phyloP scores from a whole-genome alignment of 2,888 invertebrate genomes.

The Octodonta nipae region DNA sequence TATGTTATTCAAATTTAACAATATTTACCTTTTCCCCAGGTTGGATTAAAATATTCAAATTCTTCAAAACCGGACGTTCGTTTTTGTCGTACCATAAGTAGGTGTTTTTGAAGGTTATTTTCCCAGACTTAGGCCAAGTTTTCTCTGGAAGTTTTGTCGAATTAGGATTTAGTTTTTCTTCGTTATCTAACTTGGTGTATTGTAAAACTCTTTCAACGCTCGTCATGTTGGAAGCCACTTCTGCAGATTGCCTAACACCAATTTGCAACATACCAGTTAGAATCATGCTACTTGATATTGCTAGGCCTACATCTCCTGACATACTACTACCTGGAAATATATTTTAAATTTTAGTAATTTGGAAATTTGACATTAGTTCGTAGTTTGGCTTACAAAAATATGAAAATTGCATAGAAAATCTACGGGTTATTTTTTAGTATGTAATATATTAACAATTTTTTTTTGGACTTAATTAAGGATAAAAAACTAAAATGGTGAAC shows the following conservation, averaged over 20 bases:
- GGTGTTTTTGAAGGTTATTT: conserved; percentile 45
- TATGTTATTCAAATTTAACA: too few relatives aligned
- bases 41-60: conserved; percentile 48
- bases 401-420: too few relatives aligned
- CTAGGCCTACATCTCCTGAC: conserved; percentile 58
- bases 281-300: conserved; percentile 56
- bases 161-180: conserved; percentile 44
- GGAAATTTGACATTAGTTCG: too few relatives aligned
- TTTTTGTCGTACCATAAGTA: conserved; percentile 49
- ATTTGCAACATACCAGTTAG: conserved; percentile 70
- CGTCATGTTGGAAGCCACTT: conserved; percentile 60
- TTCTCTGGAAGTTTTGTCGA: conserved; percentile 38
- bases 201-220: conserved; percentile 70
- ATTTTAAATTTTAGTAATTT: conserved; percentile 1
- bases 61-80: conserved; percentile 53
- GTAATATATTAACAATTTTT: too few relatives aligned
- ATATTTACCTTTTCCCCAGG: conserved; percentile 48
- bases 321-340: conserved; percentile 37
- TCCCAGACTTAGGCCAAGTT: conserved; percentile 49
- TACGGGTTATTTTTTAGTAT: too few relatives aligned
- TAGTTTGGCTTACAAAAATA: too few relatives aligned
- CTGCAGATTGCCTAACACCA: conserved; percentile 65
- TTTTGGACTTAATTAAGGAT: too few relatives aligned
- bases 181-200: conserved; percentile 59
- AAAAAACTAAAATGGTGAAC: too few relatives aligned